Base-by-base conservation (phyloP, 2,888 invertebrate genomes). In the Xylota segnis region DNA sequence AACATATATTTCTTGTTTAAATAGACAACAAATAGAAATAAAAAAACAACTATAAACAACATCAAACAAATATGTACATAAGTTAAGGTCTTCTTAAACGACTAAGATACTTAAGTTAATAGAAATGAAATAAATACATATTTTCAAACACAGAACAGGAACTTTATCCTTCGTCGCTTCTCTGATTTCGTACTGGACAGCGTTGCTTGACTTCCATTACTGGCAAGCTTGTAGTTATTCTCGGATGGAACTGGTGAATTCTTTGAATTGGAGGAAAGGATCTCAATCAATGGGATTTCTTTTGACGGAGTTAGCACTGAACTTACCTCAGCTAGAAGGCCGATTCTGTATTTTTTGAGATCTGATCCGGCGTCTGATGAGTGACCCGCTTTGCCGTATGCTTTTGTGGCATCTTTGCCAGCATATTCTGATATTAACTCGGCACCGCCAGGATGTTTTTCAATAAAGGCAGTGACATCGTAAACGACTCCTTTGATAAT, bases 401-500 rank as follows among this genome's bases (percentile, higher is more conserved):
- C 94, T 84, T 93, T 93, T 0, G 95, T 95, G 3, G 93, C 94
- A 90, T 96, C 95, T 88, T 92, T 94, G 6, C 96, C 96, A 0
- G 94, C 96, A 68, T 93, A 94, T 88, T 96, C 96, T 16, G 92
- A 88, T 43, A 96, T 92, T 12, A 94, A 87, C 27, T 95, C 95
- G 0, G 90, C 90, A 0, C 96, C 96, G 0, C 95, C 96, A 0
- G 96, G 96, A 92, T 96, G 96, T 95, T 96, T 93, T 6, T 93
- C 89, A 0, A 94, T 87, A 89, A 95, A 96, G 7, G 93, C 92
- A 2, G 95, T 95, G 87, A 96, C 93, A 91, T 96, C 95, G 89
- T 96, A 96, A 4, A 96, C 95, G 27, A 89, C 90, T 89, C 95
- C 94, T 89, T 94, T 94, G 88, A 95, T 93, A 29, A 96, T 93